phyloP scores from a whole-genome alignment of 2,113 vertebrate genomes.

The Cephalophus harveyi region DNA sequence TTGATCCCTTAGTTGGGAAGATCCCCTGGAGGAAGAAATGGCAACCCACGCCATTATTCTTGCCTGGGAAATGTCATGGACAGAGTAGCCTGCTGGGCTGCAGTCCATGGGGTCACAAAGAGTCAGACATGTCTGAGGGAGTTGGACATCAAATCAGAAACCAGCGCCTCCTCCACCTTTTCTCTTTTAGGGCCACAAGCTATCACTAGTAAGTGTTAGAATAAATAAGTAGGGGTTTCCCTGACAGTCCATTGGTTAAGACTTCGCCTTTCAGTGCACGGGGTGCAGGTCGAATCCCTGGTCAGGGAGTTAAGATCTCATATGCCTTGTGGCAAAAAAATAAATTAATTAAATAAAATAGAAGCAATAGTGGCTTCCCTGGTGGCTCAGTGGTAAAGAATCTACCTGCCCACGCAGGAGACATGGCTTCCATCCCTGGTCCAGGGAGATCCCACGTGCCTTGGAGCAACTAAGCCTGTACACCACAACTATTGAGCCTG shows the following conservation, averaged over 20 bases:
- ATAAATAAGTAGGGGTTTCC: background rate
- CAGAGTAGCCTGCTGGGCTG: too few species aligned
- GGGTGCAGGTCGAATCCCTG: background rate
- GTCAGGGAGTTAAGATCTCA: background rate
- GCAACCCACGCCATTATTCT: too few species aligned
- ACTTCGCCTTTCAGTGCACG: accelerated
- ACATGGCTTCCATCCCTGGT: background rate
- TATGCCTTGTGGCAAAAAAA: background rate
- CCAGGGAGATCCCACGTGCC: background rate
- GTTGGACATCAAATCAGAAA: background rate
- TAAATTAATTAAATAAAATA: too few species aligned
- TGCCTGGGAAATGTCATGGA: too few species aligned
- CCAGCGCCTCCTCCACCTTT: background rate
- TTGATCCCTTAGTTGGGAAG: too few species aligned
- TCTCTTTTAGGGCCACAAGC: background rate
- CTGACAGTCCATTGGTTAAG: background rate
- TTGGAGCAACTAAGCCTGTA: background rate
- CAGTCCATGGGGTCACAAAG: too few species aligned
- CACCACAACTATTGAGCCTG: background rate
- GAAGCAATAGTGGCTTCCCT: background rate
- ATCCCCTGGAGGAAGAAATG: too few species aligned
- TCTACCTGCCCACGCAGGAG: background rate
- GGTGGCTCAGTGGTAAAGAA: background rate
- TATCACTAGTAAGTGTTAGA: background rate
- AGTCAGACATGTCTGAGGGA: background rate